phyloP scores from a whole-genome alignment of 2,888 invertebrate species.

The Megamerina dolium region DNA sequence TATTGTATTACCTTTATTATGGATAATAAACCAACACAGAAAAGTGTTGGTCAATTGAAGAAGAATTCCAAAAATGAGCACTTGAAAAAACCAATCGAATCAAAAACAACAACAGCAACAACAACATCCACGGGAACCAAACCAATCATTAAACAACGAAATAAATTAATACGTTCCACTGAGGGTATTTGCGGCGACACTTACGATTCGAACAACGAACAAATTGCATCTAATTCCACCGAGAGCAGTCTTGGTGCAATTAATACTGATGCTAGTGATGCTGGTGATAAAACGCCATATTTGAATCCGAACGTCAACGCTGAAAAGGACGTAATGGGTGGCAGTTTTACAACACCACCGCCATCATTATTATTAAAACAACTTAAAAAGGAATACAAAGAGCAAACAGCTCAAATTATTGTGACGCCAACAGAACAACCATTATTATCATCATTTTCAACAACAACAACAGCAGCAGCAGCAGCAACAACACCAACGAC shows the following conservation, averaged over 20 bases:
- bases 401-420: slow-evolving; percentile 1
- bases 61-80: no score
- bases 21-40: slow-evolving; percentile 16
- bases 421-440: neutral
- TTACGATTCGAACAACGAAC: slow-evolving; percentile 11
- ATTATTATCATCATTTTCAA: neutral
- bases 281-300: no score
- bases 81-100: slow-evolving; percentile 6
- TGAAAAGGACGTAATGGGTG: slow-evolving; percentile 43
- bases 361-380: slow-evolving; percentile 16
- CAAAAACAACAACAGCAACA: slow-evolving; percentile 5
- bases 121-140: slow-evolving; percentile 3
- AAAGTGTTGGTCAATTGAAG: slow-evolving; percentile 11
- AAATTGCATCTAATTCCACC: slow-evolving; percentile 12
- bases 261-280: no score
- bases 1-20: slow-evolving; percentile 21
- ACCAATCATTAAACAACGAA: slow-evolving; percentile 12
- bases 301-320: slow-evolving; percentile 21
- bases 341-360: slow-evolving; percentile 42
- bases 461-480: slow-evolving; percentile 6
- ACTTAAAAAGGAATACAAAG: slow-evolving; percentile 7
- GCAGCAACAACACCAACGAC: slow-evolving; percentile 3
- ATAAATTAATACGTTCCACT: slow-evolving; percentile 16
- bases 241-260: no score
- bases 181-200: slow-evolving; percentile 8